Evolutionary conservation across 2,888 invertebrate species (phyloP).

Genomic region (Arrhopalites spinosus): DNA sequence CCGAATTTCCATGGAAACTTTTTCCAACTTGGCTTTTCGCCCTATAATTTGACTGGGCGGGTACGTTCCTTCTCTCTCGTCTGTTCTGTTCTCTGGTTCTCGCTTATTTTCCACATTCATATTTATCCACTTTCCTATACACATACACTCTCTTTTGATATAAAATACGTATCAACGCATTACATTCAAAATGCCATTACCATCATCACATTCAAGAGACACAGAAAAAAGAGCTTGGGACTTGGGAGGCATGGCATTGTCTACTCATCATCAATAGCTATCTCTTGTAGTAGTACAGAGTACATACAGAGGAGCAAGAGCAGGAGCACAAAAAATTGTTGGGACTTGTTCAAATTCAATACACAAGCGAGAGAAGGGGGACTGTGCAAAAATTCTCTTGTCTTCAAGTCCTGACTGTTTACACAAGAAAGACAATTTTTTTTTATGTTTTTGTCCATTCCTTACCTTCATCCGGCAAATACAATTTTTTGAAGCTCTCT

Average conservation of each 20-base stretch:
- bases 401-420: no score
- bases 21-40: slow-evolving; percentile 54
- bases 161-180: slow-evolving; percentile 8
- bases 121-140: slow-evolving; percentile 5
- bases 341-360: no score
- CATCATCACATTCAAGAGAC: neutral
- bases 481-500: no score
- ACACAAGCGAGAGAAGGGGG: no score
- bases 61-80: slow-evolving; percentile 48
- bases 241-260: neutral
- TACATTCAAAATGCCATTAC: neutral
- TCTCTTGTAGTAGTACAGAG: no score
- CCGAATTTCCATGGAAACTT: slow-evolving; percentile 57
- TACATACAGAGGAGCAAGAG: no score
- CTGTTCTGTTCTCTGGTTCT: slow-evolving; percentile 34
- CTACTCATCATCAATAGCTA: neutral
- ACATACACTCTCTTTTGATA: neutral
- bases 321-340: no score
- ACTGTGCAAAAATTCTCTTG: no score
- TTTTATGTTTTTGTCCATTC: no score
- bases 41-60: slow-evolving; percentile 57
- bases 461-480: no score
- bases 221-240: neutral
- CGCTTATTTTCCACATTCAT: slow-evolving; percentile 8
- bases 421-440: no score